These are phyloP conservation scores for Phoeniculus purpureus DNA, from an alignment of 2,797 vertebrate species.

Conservation along the genomic window DNA sequence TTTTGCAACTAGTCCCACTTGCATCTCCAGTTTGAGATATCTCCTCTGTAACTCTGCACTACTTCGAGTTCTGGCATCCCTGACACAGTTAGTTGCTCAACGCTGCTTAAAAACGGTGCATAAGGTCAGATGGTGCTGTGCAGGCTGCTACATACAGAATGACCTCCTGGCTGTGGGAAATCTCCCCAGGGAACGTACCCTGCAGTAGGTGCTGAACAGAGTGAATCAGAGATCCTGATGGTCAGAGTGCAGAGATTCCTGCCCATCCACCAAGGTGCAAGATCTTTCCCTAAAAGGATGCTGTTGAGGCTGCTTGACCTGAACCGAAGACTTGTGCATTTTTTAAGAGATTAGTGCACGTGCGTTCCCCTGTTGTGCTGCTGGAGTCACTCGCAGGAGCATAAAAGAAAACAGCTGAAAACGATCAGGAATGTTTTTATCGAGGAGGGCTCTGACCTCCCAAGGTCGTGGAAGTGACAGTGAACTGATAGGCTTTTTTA, in stretches of 20 bases:
- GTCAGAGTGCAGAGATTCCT: not conserved
- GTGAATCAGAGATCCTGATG: not conserved
- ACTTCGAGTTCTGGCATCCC: not conserved
- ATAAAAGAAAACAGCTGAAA: not conserved
- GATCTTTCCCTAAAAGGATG: not conserved
- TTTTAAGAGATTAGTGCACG: not conserved
- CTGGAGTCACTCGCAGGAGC: not conserved
- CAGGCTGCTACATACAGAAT: not conserved
- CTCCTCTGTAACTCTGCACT: not conserved
- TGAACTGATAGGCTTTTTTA: not conserved
- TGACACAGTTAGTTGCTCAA: not conserved
- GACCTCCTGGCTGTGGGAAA: not conserved
- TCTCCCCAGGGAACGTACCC: not conserved
- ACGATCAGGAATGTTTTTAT: not conserved
- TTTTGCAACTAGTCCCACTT: constrained; percentile 23
- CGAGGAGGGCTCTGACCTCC: not conserved
- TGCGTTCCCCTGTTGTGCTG: not conserved
- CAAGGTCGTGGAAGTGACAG: not conserved
- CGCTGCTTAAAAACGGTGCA: not conserved
- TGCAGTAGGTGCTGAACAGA: not conserved
- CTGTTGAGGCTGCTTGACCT: not conserved
- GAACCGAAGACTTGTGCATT: not conserved
- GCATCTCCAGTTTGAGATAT: not conserved
- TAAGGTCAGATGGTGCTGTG: not conserved
- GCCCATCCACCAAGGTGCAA: not conserved